Base-by-base conservation (phyloP, 2,888 invertebrate genomes). In the Thereva unica region DNA sequence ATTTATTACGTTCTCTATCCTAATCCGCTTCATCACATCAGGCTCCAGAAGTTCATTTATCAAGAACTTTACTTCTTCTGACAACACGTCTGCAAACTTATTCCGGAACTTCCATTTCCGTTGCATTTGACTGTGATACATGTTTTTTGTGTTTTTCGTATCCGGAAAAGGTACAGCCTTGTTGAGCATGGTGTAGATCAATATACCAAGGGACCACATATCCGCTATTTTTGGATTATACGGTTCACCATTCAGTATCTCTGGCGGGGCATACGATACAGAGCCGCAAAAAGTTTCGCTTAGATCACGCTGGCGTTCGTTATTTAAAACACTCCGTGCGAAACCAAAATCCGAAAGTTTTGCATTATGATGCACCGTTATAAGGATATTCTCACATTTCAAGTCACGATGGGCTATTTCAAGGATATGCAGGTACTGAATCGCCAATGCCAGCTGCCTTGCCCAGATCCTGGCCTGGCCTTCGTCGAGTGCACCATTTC, bases 201-300 rank as follows among this genome's bases (percentile, higher is more conserved):
- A 88, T 5, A 90, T 83, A 1, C 90, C 93, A 55, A 91, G 76
- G 2, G 91, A 91, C 93, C 93, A 94, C 74, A 92, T 84, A 76
- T 94, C 94, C 1, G 89, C 85, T 63, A 84, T 74, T 78, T 88
- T 89, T 0, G 90, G 89, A 74, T 88, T 82, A 75, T 91, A 91
- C 0, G 90, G 88, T 42, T 85, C 83, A 0, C 91, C 92, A 77
- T 83, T 86, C 64, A 94, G 82, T 68, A 95, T 89, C 80, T 95
- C 94, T 0, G 93, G 93, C 0, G 94, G 91, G 0, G 91, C 93
- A 77, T 95, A 95, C 4, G 92, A 92, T n/a, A 93, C 82, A 9
- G 92, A 92, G 0, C 93, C 94, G 75, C 93, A 94, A 76, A 90
- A 93, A 0, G 93, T 93, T 74, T 88, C 87, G 72, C 92, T 92